Evolutionary conservation across 2,113 vertebrate species (phyloP).

Genomic region (Pteropus alecto): DNA sequence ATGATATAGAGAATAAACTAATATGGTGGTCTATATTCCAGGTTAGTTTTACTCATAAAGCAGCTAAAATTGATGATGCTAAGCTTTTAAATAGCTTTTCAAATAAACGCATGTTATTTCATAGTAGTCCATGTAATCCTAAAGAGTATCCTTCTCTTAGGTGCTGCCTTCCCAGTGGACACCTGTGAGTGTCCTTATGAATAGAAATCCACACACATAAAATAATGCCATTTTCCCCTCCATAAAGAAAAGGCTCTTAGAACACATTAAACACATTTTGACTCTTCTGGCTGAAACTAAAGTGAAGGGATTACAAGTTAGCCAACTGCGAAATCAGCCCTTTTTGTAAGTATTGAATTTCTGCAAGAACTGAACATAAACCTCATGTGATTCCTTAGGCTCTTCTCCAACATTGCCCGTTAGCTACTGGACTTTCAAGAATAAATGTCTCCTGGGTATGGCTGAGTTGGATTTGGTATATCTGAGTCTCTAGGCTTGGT

Average conservation of each 20-base stretch:
- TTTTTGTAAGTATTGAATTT: not conserved
- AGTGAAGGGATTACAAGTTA: not conserved
- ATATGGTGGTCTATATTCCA: not conserved
- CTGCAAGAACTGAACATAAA: not conserved
- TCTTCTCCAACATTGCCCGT: not conserved
- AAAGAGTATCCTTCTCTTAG: not conserved
- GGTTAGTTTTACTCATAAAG: not conserved
- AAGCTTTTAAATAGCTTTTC: not conserved
- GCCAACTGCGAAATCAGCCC: not conserved
- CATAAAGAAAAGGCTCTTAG: not conserved
- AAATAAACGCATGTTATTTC: not conserved
- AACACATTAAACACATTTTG: not conserved
- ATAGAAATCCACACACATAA: not conserved
- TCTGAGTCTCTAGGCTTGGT: not conserved
- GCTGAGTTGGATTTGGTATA: not conserved
- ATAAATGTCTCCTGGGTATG: not conserved
- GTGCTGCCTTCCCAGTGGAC: not conserved
- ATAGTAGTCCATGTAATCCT: not conserved
- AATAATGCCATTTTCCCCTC: not conserved
- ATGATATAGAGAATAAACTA: not conserved
- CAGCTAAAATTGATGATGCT: not conserved
- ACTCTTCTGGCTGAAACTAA: not conserved
- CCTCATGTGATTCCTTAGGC: not conserved
- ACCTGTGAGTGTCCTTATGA: not conserved
- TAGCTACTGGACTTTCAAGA: not conserved